Conservation (phyloP, 2,113 vertebrate genomes). For the Rutilus rutilus region DNA sequence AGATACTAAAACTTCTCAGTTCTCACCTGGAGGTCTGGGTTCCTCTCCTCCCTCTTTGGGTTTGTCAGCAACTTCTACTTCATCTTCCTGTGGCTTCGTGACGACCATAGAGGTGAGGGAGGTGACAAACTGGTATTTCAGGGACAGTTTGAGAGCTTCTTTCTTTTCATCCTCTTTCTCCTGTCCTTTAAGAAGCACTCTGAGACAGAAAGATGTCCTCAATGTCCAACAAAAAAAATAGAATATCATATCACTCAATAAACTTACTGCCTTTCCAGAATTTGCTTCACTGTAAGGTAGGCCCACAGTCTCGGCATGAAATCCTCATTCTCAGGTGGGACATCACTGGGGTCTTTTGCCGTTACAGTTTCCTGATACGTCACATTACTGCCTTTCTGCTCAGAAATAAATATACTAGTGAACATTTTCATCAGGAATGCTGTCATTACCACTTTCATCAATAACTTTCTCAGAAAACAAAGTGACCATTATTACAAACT, state of each 20-base stretch:
- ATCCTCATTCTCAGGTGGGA: constrained; percentile 74
- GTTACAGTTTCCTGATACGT: constrained; percentile 64
- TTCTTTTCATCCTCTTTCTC: constrained; percentile 82
- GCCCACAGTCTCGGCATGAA: constrained; percentile 91
- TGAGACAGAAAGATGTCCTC: constrained; percentile 54
- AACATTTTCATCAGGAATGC: not conserved
- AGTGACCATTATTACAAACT: not conserved
- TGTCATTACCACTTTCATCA: not conserved
- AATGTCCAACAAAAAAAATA: not conserved
- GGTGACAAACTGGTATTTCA: constrained; percentile 92
- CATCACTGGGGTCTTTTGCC: constrained; percentile 5
- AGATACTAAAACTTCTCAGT: not conserved
- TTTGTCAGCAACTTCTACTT: constrained; percentile 84
- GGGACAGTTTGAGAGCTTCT: constrained; percentile 80
- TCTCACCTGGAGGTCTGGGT: not conserved
- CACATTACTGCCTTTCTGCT: constrained; percentile 72
- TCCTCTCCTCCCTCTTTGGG: constrained; percentile 78
- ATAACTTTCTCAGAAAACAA: not conserved
- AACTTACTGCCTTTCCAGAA: constrained; percentile 88
- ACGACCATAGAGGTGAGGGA: constrained; percentile 96
- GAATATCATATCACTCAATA: not conserved
- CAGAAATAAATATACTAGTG: not conserved
- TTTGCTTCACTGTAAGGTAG: constrained; percentile 92
- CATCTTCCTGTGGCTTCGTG: constrained; percentile 84
- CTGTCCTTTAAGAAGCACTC: constrained; percentile 75